Evolutionary conservation across 2,888 invertebrate species (phyloP), one percentile per base, ranked within the genome.

Genomic region (Smittia sp.): DNA sequence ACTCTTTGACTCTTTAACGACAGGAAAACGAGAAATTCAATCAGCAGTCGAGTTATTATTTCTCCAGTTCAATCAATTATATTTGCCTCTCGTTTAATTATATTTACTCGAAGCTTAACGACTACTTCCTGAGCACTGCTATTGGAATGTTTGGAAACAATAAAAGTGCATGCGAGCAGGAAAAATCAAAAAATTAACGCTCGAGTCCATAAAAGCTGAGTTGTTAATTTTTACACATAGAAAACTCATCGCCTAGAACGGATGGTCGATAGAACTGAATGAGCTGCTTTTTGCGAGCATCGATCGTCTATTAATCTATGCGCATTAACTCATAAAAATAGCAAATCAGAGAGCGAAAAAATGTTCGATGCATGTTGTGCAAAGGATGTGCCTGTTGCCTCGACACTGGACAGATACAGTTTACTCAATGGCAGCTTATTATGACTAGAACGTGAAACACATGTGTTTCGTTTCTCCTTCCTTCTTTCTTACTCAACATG

Each of bases 41-140:
- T 15, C 18, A 46, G 52, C 18, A 13, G 11, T 39, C 39, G 39
- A 9, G 7, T n/a, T 15, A 20, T 58, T 58, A 58, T 58, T 18
- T 58, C 32, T 32, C 7, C 58, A 58, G 11, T 22, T 58, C 58
- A 58, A 58, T 58, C 58, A 58, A 58, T 58, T 58, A 20, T 22
- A 58, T 58, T 58, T 58, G 18, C 58, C 22, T 58, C 52, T 20
- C 22, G 58, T 58, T 58, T 58, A 18, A 58, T 58, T 18, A n/a
- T 58, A 58, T 58, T 58, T 58, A 58, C 22, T 58, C 18, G 6
- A 58, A 46, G 7, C 18, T 58, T 58, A 58, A 58, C 58, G 22
- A 58, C 58, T 58, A 58, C 58, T 58, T 58, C 58, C 58, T 58
- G 58, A 58, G 1, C 1, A 58, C 58, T 58, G n/a, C 15, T 58